Conservation (phyloP, 2,888 invertebrate genomes). For the Stenodera caucasica region DNA sequence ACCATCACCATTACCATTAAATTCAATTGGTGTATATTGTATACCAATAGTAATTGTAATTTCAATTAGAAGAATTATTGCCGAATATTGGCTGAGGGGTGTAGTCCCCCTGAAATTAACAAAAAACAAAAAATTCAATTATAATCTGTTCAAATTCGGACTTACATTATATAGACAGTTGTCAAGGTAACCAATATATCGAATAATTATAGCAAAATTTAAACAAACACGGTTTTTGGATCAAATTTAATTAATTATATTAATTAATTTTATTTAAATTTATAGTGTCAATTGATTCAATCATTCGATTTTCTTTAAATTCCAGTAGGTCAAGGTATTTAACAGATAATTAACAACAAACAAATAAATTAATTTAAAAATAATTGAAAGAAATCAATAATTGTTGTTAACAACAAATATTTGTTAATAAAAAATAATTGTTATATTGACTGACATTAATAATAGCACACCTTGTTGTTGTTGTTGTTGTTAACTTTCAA, state of each 20-base stretch:
- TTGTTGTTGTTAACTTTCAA: too few relatives aligned
- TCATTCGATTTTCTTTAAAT: background rate
- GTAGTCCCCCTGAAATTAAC: constrained; percentile 29
- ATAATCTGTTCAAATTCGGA: background rate
- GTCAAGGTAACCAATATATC: too few relatives aligned
- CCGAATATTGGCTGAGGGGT: constrained; percentile 20
- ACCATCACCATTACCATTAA: constrained; percentile 44
- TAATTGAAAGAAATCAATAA: too few relatives aligned
- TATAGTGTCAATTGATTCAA: too few relatives aligned
- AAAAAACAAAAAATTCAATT: background rate
- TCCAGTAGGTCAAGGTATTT: constrained; percentile 2
- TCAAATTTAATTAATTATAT: background rate
- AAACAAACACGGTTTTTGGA: too few relatives aligned
- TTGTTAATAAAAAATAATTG: too few relatives aligned
- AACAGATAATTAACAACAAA: background rate
- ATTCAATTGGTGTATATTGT: constrained; percentile 50
- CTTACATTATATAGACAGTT: background rate
- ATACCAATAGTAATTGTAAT: constrained; percentile 34
- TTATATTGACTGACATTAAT: too few relatives aligned
- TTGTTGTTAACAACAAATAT: too few relatives aligned
- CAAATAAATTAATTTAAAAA: too few relatives aligned
- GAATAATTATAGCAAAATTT: too few relatives aligned
- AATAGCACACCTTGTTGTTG: too few relatives aligned
- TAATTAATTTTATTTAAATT: too few relatives aligned
- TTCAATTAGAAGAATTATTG: constrained; percentile 8